A percentile compares a stretch with the other conserved stretches of the same genome.
Evolutionary conservation across 1,140 invertebrate species (phyloP).

Genomic region (Lordiphosa clarofinis): DNA sequence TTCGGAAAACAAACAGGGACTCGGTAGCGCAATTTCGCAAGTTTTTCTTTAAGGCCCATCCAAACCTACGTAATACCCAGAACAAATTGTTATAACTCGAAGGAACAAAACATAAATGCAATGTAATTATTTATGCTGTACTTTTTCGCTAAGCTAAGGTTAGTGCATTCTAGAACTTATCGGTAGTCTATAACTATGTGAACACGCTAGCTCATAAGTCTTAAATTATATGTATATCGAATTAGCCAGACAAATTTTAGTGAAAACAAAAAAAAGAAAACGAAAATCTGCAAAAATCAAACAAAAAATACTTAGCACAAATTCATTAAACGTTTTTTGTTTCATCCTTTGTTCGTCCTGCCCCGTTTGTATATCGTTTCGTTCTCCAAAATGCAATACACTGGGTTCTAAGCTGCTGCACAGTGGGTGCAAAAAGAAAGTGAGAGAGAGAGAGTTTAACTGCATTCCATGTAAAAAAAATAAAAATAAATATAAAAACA

Average conservation of each 20-base stretch:
- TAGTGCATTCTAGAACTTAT: conserved; percentile 79
- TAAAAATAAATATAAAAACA: background rate
- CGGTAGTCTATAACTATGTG: conserved; percentile 64
- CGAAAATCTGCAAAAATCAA: conserved; percentile 30
- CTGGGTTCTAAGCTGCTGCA: conserved; percentile 26
- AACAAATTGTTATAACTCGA: conserved; percentile 3
- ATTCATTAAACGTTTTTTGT: conserved; percentile 61
- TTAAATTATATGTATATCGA: conserved; percentile 69
- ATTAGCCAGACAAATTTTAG: conserved; percentile 75
- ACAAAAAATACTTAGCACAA: conserved; percentile 64
- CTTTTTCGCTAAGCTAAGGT: conserved; percentile 77
- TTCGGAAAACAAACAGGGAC: conserved; percentile 71
- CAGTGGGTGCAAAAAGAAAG: conserved; percentile 1
- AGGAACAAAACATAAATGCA: conserved; percentile 38
- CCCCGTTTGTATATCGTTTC: conserved; percentile 19
- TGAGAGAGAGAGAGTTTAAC: conserved; percentile 43
- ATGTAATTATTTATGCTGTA: conserved; percentile 78
- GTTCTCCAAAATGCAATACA: conserved; percentile 41
- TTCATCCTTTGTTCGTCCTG: conserved; percentile 38
- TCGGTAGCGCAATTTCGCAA: conserved; percentile 37
- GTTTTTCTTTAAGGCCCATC: background rate
- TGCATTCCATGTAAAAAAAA: conserved; percentile 77
- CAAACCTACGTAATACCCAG: background rate
- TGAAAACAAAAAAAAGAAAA: conserved; percentile 42
- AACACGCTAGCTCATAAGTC: conserved; percentile 57